Percentiles rank a stretch among this genome's conserved stretches.
Evolutionary conservation across 2,113 vertebrate genomes (phyloP).

Genomic region (Lonchura striata): DNA sequence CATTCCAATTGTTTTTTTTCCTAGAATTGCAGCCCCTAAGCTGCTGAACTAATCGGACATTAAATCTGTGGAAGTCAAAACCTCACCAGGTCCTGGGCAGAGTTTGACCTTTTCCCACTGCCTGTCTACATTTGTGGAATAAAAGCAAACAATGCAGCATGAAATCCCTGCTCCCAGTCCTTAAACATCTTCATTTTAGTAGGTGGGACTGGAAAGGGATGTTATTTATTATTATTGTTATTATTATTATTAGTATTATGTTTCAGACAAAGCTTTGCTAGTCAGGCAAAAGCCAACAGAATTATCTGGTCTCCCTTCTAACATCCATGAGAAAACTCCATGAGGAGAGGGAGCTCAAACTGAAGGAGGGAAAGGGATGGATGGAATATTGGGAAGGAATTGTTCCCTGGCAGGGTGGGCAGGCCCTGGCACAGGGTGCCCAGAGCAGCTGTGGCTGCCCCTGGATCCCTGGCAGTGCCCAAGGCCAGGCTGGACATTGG

Average conservation of each 20-base stretch:
- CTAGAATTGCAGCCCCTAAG: conserved; percentile 19
- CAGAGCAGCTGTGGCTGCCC: not conserved
- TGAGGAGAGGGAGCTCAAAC: not conserved
- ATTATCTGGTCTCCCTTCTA: not conserved
- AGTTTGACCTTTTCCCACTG: not conserved
- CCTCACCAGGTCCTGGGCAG: not conserved
- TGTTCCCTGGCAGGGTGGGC: rapidly evolving
- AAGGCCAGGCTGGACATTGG: not conserved
- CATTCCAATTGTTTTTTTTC: conserved; percentile 44
- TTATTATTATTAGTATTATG: no score
- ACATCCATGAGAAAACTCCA: not conserved
- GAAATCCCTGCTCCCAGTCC: not conserved
- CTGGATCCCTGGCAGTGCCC: not conserved
- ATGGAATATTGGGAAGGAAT: not conserved
- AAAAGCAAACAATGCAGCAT: not conserved
- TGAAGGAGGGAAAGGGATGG: not conserved
- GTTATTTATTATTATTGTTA: not conserved
- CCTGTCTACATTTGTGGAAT: not conserved
- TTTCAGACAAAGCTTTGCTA: not conserved
- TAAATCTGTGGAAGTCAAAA: not conserved
- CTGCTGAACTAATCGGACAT: conserved; percentile 34
- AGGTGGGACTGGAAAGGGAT: not conserved
- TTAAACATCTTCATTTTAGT: not conserved
- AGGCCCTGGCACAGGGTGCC: not conserved
- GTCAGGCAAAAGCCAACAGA: not conserved